A percentile compares a stretch with the other conserved stretches of the same genome.
These are phyloP conservation scores for Sycophila texana DNA, from an alignment of 2,888 invertebrate genomes.

Conservation along the genomic window DNA sequence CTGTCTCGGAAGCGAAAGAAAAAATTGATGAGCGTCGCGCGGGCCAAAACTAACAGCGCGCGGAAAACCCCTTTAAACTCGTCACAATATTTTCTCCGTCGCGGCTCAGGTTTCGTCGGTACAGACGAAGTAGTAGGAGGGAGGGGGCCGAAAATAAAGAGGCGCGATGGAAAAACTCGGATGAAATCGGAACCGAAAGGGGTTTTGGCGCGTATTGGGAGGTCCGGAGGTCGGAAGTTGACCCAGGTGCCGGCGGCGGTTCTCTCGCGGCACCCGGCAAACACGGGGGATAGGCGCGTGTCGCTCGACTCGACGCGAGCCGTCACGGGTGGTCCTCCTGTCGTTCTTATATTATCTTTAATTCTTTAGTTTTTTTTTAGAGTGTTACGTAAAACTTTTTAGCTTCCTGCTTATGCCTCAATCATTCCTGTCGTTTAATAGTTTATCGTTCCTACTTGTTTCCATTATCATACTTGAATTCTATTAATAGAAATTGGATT, in stretches of 20 bases:
- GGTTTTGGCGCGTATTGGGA: conserved; percentile 64
- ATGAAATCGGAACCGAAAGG: conserved; percentile 58
- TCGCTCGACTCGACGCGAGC: conserved; percentile 5
- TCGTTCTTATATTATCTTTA: neutral
- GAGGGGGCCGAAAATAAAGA: conserved; percentile 26
- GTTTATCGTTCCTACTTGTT: neutral
- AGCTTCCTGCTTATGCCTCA: neutral
- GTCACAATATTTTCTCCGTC: conserved; percentile 51
- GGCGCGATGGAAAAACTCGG: conserved; percentile 37
- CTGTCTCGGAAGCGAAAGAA: neutral
- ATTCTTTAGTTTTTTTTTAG: neutral
- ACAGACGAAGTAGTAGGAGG: conserved; percentile 18
- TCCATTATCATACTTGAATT: neutral
- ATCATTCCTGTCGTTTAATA: neutral
- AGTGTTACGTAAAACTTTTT: neutral
- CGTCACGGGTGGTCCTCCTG: conserved; percentile 43
- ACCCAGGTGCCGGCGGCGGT: conserved; percentile 67
- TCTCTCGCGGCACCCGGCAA: conserved; percentile 36
- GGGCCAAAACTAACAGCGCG: conserved; percentile 16
- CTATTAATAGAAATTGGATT: too few species aligned
- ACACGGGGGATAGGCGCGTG: conserved; percentile 14
- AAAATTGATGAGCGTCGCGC: neutral
- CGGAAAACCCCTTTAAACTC: conserved; percentile 40
- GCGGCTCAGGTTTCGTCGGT: conserved; percentile 29
- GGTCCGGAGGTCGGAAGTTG: conserved; percentile 71